Conservation (phyloP, 2,888 invertebrate genomes). For the Apoderus coryli region DNA sequence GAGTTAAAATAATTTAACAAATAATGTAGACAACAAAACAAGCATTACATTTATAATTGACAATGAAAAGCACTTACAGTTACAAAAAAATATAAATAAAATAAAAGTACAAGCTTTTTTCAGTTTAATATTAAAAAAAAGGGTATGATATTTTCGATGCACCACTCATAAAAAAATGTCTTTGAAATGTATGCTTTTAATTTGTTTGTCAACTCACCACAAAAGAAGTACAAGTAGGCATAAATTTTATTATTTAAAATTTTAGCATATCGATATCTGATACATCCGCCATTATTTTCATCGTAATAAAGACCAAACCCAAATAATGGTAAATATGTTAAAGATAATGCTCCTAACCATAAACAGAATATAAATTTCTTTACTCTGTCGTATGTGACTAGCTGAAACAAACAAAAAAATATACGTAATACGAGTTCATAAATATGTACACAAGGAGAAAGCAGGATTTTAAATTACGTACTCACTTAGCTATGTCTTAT, state of each 20-base stretch:
- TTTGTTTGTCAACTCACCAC: constrained; percentile 42
- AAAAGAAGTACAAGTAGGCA: constrained; percentile 58
- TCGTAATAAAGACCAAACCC: constrained; percentile 64
- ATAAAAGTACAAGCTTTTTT: no score
- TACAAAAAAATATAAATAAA: no score
- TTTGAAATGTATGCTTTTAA: background rate
- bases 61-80: no score
- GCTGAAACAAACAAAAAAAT: constrained; percentile 37
- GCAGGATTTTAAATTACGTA: no score
- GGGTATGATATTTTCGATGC: no score
- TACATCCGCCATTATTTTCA: constrained; percentile 35
- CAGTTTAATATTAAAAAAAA: no score
- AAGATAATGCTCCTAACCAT: constrained; percentile 50
- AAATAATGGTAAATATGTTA: constrained; percentile 61
- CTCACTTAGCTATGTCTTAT: no score
- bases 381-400: constrained; percentile 66
- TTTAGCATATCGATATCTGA: constrained; percentile 57
- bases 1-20: no score
- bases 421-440: constrained; percentile 4
- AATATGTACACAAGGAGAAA: no score
- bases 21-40: no score
- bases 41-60: no score
- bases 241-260: constrained; percentile 52
- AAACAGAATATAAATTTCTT: constrained; percentile 53
- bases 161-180: background rate